Percentiles rank a stretch among this genome's conserved stretches.
These are phyloP conservation scores for Oryzaephilus surinamensis DNA, from an alignment of 1,140 invertebrate genomes.

Conservation along the genomic window DNA sequence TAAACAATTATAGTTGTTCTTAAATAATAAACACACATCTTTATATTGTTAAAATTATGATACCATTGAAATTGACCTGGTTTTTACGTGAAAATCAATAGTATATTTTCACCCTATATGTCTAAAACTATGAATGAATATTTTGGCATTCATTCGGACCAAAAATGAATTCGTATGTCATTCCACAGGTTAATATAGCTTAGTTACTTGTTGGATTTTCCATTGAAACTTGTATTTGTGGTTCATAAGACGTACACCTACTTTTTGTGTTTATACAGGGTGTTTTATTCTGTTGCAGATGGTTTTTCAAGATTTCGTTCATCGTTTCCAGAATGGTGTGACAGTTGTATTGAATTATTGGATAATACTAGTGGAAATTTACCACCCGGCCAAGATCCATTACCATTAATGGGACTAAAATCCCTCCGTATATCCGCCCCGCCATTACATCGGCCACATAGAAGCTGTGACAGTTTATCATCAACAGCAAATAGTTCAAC, in stretches of 20 bases:
- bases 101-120: background rate
- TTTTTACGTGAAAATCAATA: too few species aligned
- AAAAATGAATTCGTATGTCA: too few species aligned
- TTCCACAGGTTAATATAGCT: background rate
- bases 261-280: conserved; percentile 16
- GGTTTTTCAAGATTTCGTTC: conserved; percentile 72
- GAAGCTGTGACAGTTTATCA: conserved; percentile 29
- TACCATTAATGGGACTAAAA: conserved; percentile 50
- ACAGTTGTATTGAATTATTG: conserved; percentile 33
- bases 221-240: background rate
- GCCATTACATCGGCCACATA: conserved; percentile 32
- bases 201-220: background rate
- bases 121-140: background rate
- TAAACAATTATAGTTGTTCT: too few species aligned
- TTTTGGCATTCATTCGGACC: too few species aligned
- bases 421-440: conserved; percentile 65
- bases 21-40: too few species aligned
- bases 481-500: conserved; percentile 35
- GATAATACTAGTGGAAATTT: conserved; percentile 34
- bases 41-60: too few species aligned
- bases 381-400: conserved; percentile 30
- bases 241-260: background rate
- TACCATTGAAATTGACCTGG: too few species aligned
- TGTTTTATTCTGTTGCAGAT: conserved; percentile 50
- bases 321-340: conserved; percentile 82